Evolutionary conservation across 1,140 invertebrate species (phyloP).

Genomic region (Drosophila carrolli): DNA sequence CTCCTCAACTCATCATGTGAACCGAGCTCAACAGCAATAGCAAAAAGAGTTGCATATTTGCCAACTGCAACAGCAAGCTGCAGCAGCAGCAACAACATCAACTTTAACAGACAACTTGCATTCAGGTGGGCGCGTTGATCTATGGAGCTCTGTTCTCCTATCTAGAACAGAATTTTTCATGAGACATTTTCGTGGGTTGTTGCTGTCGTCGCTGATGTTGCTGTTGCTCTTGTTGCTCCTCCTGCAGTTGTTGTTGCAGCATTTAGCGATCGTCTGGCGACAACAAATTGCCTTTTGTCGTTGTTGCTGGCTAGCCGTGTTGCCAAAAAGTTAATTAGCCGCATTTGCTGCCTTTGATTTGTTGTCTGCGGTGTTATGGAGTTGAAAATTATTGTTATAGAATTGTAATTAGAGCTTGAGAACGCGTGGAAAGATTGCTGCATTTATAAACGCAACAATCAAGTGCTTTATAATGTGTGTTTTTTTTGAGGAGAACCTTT

Average conservation of each 20-base stretch:
- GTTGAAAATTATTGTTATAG: conserved; percentile 31
- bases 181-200: conserved; percentile 75
- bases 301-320: conserved; percentile 29
- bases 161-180: conserved; percentile 82
- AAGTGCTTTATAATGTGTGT: background rate
- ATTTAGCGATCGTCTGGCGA: conserved; percentile 67
- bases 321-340: conserved; percentile 74
- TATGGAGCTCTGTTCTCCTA: conserved; percentile 60
- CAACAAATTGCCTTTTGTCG: conserved; percentile 66
- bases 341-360: conserved; percentile 75
- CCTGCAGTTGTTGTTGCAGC: conserved; percentile 43
- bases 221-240: conserved; percentile 22
- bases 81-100: conserved; percentile 13
- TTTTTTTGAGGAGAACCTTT: background rate
- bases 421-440: conserved; percentile 16
- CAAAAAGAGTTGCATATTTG: conserved; percentile 43
- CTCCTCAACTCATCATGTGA: conserved; percentile 69
- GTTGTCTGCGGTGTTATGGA: conserved; percentile 45
- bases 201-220: conserved; percentile 40
- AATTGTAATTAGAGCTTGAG: conserved; percentile 42
- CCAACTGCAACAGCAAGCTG: conserved; percentile 32
- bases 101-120: conserved; percentile 42
- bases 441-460: conserved; percentile 16
- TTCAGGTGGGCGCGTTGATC: conserved; percentile 60
- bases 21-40: conserved; percentile 30